A percentile compares a stretch with the other conserved stretches of the same genome.
phyloP scores from a whole-genome alignment of 2,113 vertebrate genomes.

The Phrynosoma blainvillii region DNA sequence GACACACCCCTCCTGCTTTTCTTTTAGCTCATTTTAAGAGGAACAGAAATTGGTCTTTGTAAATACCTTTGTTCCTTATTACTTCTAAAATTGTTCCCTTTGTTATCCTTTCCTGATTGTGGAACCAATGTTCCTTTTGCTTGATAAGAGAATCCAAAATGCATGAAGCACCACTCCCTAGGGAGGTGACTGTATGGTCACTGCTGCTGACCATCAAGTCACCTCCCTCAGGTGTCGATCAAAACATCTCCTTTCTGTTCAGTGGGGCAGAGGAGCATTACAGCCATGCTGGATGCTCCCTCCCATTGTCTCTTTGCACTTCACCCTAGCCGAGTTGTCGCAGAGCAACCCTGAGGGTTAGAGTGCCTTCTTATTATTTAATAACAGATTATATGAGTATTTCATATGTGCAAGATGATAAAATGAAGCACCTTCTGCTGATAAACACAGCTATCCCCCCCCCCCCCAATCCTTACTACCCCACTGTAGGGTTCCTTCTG shows the following conservation, averaged over 20 bases:
- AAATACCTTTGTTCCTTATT: not conserved
- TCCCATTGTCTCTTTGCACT: not conserved
- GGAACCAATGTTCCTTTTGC: not conserved
- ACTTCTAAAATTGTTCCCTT: conserved; percentile 17
- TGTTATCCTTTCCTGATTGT: conserved; percentile 31
- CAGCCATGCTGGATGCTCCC: not conserved
- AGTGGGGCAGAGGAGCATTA: conserved; percentile 42
- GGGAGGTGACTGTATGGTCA: conserved; percentile 56
- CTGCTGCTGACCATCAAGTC: conserved; percentile 57
- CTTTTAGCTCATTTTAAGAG: not conserved
- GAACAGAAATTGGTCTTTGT: conserved; percentile 15
- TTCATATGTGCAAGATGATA: conserved; percentile 14
- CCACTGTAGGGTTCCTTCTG: conserved; percentile 49
- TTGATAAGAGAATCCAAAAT: conserved; percentile 40
- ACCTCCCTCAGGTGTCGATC: conserved; percentile 62
- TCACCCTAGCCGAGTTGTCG: not conserved
- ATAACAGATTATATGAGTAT: conserved; percentile 2
- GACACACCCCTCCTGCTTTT: conserved; percentile 1
- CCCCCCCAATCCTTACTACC: conserved; percentile 27
- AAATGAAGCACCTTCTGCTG: conserved; percentile 12
- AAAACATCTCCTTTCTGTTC: conserved; percentile 55
- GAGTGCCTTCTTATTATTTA: conserved; percentile 25
- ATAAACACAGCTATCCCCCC: conserved; percentile 11
- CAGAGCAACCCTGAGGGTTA: not conserved
- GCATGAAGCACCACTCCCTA: conserved; percentile 43